Percentiles rank a stretch among this genome's conserved stretches.
Evolutionary conservation across 2,888 invertebrate genomes (phyloP).

Genomic region (Phanerotoma sp.): DNA sequence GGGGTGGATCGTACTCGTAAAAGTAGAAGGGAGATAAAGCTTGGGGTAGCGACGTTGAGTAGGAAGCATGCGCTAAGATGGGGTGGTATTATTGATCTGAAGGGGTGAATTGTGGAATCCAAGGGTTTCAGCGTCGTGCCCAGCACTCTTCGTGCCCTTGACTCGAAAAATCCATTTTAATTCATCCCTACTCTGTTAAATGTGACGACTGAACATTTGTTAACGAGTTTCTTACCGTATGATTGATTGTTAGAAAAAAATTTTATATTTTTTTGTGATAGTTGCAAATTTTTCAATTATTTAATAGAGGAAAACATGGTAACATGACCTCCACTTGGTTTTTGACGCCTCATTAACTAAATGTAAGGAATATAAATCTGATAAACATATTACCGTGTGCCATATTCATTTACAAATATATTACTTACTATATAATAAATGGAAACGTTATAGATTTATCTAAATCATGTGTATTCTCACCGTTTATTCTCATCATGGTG

Average conservation of each 20-base stretch:
- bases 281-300: too few species aligned
- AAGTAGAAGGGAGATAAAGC: constrained; percentile 25
- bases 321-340: too few species aligned
- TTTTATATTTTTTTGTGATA: too few species aligned
- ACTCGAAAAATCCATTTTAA: constrained; percentile 17
- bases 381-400: too few species aligned
- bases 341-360: too few species aligned
- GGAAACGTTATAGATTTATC: too few species aligned
- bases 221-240: not conserved
- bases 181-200: not conserved
- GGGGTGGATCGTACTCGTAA: constrained; percentile 29
- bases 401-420: too few species aligned
- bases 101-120: constrained; percentile 37
- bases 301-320: not conserved
- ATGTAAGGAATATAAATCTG: too few species aligned
- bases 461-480: too few species aligned
- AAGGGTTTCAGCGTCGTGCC: constrained; percentile 44
- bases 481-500: too few species aligned
- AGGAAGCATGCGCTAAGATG: constrained; percentile 47
- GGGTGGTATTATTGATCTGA: constrained; percentile 56
- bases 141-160: constrained; percentile 34
- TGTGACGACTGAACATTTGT: not conserved
- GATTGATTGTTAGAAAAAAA: not conserved
- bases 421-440: too few species aligned
- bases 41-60: constrained; percentile 13